Base-by-base conservation (phyloP, 2,797 vertebrate genomes). In the Sebastes taczanowskii region DNA sequence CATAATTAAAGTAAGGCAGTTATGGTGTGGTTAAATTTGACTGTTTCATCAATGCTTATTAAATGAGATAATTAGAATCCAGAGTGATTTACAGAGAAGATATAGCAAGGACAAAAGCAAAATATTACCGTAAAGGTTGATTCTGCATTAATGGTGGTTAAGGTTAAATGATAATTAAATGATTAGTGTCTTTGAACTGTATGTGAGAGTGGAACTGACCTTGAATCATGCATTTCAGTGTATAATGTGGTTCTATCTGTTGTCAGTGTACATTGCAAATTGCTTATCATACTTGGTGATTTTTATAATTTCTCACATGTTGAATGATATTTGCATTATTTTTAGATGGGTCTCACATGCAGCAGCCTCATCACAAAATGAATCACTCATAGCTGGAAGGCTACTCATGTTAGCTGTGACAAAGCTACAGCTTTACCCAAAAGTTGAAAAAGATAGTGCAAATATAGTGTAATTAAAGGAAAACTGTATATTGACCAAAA, bases 21-120 rank as follows among this genome's bases (percentile, higher is more conserved):
- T 80, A 77, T 71, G 71, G 56, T 46, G 83, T 72, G 79, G 32
- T 86, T 83, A 78, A 61, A 82, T 83, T 9, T 78, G 70, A 87
- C 55, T 32, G 69, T 90, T 88, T 83, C 63, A 90, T 88, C 83
- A 55, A 87, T 85, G 77, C 61, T 82, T 83, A 83, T 87, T 87
- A 86, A 80, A 86, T 22, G 1, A 85, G 77, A 80, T 91, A 78
- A 89, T 90, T 88, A 49, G 68, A 85, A 86, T 70, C 71, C 13
- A 65, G 18, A 63, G 34, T 62, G 70, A 90, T 82, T 82, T 76
- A 69, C 27, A 58, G 49, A 67, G 32, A 77, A 52, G 60, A 76
- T 67, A 73, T 79, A 69, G 30, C 58, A 78, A 83, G 63, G 81
- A 81, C 46, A 34, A 68, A 46, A 65, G 69, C 27, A 52, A 68